These are phyloP conservation scores for Dicrostonyx torquatus DNA, from an alignment of 2,797 vertebrate species.

Conservation along the genomic window DNA sequence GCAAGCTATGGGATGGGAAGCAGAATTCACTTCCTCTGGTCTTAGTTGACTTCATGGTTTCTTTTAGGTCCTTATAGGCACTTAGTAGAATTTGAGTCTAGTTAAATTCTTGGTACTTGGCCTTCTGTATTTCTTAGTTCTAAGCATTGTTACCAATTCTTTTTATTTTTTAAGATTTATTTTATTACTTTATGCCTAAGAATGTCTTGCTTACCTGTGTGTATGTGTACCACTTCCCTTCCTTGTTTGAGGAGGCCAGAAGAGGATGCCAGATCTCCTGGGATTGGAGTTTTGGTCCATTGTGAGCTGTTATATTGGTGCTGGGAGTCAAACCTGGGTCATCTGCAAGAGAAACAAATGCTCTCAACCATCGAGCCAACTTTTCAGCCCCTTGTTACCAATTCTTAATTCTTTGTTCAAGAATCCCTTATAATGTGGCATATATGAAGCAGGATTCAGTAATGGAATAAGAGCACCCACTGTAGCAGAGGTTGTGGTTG, in stretches of 20 bases:
- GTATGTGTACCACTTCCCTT: neutral
- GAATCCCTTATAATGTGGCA: neutral
- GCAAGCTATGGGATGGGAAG: neutral
- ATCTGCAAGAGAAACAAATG: neutral
- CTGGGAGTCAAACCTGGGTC: neutral
- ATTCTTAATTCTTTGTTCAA: neutral
- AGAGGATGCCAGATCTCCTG: neutral
- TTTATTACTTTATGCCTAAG: neutral
- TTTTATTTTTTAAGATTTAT: neutral
- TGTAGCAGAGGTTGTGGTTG: neutral
- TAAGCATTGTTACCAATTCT: constrained; percentile 27
- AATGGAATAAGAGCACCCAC: neutral
- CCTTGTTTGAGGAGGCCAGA: neutral
- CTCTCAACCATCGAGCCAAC: neutral
- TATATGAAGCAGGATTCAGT: neutral
- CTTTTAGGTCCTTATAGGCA: neutral
- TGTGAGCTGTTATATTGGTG: neutral
- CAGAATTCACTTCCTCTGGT: neutral
- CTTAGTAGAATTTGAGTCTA: neutral
- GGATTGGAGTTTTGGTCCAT: neutral
- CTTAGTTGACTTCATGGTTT: neutral
- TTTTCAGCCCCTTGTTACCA: neutral
- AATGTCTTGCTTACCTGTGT: neutral
- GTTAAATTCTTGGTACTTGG: constrained; percentile 30
- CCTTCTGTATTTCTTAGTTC: neutral